Conservation (phyloP, 2,888 invertebrate genomes). For the Cryptocheilus praepositus region DNA sequence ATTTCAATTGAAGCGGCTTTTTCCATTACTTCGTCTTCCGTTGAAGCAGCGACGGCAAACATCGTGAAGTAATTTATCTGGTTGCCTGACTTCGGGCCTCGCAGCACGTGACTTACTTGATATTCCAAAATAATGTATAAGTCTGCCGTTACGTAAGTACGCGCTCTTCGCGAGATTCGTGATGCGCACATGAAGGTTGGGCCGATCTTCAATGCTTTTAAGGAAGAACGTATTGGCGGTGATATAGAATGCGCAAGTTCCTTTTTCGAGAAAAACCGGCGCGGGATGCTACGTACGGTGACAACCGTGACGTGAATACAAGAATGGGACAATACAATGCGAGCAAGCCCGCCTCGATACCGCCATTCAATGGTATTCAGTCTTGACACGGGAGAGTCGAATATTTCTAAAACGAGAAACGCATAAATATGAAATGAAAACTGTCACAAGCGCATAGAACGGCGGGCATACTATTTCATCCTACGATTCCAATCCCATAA, state of each 20-base stretch:
- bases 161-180: conserved; percentile 24
- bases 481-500: too few species aligned
- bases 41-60: too few species aligned
- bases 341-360: too few species aligned
- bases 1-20: too few species aligned
- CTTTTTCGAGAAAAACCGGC: conserved; percentile 13
- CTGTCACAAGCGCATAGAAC: too few species aligned
- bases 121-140: conserved; percentile 7
- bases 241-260: conserved; percentile 17
- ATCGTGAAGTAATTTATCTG: conserved; percentile 7
- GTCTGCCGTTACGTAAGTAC: conserved; percentile 10
- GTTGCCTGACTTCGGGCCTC: conserved; percentile 3
- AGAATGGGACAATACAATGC: conserved; percentile 21
- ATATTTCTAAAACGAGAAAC: too few species aligned
- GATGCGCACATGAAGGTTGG: conserved; percentile 7
- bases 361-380: too few species aligned
- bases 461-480: too few species aligned
- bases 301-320: conserved; percentile 33
- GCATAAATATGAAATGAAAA: too few species aligned
- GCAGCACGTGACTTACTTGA: background rate
- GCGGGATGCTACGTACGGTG: conserved; percentile 2
- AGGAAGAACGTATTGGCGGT: conserved; percentile 23
- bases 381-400: background rate
- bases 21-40: too few species aligned
- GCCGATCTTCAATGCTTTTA: conserved; percentile 16